Percentiles rank a stretch among this genome's conserved stretches.
Evolutionary conservation across 1,140 invertebrate genomes (phyloP).

Genomic region (Bombus difficillimus): DNA sequence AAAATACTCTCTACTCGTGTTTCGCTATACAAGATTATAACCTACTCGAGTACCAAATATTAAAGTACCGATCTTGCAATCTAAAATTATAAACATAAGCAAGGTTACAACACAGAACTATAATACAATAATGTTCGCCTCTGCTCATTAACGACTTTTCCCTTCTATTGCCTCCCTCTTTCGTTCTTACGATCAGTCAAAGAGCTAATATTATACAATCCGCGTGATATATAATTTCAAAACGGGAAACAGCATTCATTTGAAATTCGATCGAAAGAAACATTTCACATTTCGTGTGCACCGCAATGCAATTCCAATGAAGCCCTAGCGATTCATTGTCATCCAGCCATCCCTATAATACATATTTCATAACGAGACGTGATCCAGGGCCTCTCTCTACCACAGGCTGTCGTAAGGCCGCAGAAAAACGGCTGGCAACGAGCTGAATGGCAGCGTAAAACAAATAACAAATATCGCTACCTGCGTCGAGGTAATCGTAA

Average conservation of each 20-base stretch:
- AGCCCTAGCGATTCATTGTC: not conserved
- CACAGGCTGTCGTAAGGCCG: not conserved
- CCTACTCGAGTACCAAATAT: not conserved
- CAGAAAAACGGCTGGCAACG: not conserved
- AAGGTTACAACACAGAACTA: too few species aligned
- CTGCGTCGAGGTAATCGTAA: slow-evolving; percentile 17
- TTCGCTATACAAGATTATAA: not conserved
- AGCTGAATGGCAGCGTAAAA: slow-evolving; percentile 6
- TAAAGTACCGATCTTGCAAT: too few species aligned
- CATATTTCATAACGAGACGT: slow-evolving; percentile 19
- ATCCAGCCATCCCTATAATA: not conserved
- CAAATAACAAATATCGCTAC: slow-evolving; percentile 14
- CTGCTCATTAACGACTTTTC: not conserved
- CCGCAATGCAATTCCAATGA: not conserved
- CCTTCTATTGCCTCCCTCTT: too few species aligned
- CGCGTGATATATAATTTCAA: not conserved
- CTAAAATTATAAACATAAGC: too few species aligned
- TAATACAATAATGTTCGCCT: too few species aligned
- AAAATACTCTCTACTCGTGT: not conserved
- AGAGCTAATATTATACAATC: not conserved
- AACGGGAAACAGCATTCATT: not conserved
- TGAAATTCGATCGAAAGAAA: not conserved
- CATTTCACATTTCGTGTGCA: not conserved
- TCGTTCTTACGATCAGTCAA: not conserved
- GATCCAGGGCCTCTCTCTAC: not conserved